A percentile compares a stretch with the other conserved stretches of the same genome.
These are phyloP conservation scores for Crioceris asparagi DNA, from an alignment of 2,888 invertebrate species.

Conservation along the genomic window DNA sequence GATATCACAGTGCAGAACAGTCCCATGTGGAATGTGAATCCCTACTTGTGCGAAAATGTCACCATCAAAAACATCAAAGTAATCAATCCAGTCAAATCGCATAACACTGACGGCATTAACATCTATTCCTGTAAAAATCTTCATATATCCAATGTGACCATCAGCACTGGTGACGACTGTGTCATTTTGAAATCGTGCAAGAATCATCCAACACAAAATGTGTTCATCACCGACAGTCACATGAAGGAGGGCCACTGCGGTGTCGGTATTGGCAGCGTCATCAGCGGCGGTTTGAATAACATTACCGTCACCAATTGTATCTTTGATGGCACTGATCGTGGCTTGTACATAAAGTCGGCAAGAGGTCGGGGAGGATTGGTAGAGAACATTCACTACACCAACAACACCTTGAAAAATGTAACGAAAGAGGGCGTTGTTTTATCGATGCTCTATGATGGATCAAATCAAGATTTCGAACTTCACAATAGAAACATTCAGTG, in stretches of 20 bases:
- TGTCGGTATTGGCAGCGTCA: neutral
- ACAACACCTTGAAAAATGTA: neutral
- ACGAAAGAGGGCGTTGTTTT: neutral
- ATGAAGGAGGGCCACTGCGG: neutral
- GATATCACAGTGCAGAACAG: neutral
- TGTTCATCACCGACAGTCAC: neutral
- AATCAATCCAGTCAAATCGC: neutral
- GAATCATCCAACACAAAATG: neutral
- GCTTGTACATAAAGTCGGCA: neutral
- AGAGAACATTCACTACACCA: neutral
- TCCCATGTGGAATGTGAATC: neutral
- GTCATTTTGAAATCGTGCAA: neutral
- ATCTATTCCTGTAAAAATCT: neutral
- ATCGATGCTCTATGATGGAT: neutral
- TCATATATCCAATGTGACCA: neutral
- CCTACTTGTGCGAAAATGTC: neutral
- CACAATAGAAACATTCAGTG: neutral
- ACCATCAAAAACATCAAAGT: neutral
- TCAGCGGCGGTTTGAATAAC: neutral
- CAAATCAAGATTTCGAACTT: too few species aligned
- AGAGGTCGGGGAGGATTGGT: neutral
- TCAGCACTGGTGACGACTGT: neutral
- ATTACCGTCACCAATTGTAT: neutral
- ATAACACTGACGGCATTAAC: slow-evolving; percentile 1
- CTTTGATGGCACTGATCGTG: neutral